Evolutionary conservation across 2,797 vertebrate species (phyloP), one percentile per base, ranked within the genome.

Genomic region (Paramormyrops hopkinsi): DNA sequence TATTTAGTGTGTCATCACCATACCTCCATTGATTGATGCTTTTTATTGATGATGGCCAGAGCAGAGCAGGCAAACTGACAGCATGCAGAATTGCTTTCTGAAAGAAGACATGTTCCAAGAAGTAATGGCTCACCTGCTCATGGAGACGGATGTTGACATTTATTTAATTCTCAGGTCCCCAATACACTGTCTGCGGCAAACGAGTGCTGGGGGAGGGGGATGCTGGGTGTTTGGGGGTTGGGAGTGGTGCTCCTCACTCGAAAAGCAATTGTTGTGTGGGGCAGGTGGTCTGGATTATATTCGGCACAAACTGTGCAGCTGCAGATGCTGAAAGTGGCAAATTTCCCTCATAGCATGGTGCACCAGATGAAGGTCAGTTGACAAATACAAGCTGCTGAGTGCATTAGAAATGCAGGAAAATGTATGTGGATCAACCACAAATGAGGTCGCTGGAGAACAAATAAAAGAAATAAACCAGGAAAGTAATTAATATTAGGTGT

Each of bases 71-170:
- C 29, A 37, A 54, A 56, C 73, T 25, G 22, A 85, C 53, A 59
- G 37, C 76, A 37, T 59, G 37, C 88, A 22, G 12, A 88, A 59
- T 82, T 88, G 85, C 86, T 86, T 51, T 48, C 50, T 17, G 19
- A 22, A 88, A 37, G 53, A 50, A 82, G 50, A 89, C 73, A 29
- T 44, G 62, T 79, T 46, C 53, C 79, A 29, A 82, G 48, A 88
- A 89, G 65, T 56, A 29, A 82, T 22, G 22, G 85, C 65, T 56
- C 89, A 89, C 65, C 89, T 87, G 85, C 86, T 56, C 37, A 29
- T 50, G 59, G 48, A 33, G n/a, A 50, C 33, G 54, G 62, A 46
- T 87, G 46, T 88, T 22, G 53, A 82, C 37, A 48, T 56, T 29
- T 25, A 44, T 46, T 11, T 82, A 8, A 44, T 88, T 29, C 37